Base-by-base conservation (phyloP, 2,888 invertebrate genomes). In the Meganola albula region DNA sequence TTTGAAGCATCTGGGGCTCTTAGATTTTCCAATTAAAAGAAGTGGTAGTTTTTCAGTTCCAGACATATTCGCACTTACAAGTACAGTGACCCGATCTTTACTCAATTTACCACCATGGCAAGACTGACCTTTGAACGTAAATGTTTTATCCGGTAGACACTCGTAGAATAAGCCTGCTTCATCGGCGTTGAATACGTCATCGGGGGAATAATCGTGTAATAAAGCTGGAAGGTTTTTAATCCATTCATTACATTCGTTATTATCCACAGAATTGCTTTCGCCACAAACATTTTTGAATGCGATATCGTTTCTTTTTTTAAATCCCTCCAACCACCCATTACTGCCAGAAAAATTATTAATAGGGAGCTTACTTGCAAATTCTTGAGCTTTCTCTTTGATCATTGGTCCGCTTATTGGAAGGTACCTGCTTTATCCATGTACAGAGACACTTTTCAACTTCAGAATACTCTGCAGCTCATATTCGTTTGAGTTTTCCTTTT, bases 311-410 rank as follows among this genome's bases (percentile, higher is more conserved):
- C 44, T 40, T 40, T 43, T 48, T 26, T 44, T 40, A 39, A 50
- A 50, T 25, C 38, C 39, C 34, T 46, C 49, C 44, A 49, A 12
- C 41, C 44, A 49, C 34, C 44, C 42, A 46, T 44, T 49, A 37
- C 44, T 45, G 37, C 36, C 29, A 44, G 30, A 45, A 50, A 47
- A 50, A 43, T 36, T 45, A 50, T 44, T 31, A 44, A 45, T 47
- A 40, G 24, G 32, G 37, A 47, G 41, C 37, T 24, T 40, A 34
- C 41, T 33, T 36, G 37, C 40, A 23, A 45, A 46, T 33, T 48
- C 42, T 49, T 44, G 40, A 37, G 44, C 37, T 30, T 35, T 18
- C 38, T 34, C 37, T 25, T 22, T 32, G 2, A 25, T 32, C 24
- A 13, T 27, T 2, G 25, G 12, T 22, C 6, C 14, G 30, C 29